A percentile compares a stretch with the other conserved stretches of the same genome.
Conservation (phyloP, 2,888 invertebrate genomes). For the Molorchus minor region DNA sequence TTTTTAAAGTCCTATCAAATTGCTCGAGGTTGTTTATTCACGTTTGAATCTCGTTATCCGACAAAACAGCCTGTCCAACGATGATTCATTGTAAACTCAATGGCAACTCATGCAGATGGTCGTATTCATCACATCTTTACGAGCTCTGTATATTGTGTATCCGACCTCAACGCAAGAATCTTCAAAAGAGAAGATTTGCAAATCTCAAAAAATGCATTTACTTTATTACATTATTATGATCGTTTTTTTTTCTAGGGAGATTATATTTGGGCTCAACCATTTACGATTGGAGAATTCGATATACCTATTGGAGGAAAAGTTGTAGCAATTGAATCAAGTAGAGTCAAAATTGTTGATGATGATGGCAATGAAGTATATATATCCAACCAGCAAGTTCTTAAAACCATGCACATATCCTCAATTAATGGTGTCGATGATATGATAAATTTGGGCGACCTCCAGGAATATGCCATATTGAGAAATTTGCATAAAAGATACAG, state of each 20-base stretch:
- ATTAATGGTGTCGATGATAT: conserved; percentile 90
- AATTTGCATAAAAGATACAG: conserved; percentile 91
- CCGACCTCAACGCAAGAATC: no score
- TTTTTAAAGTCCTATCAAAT: no score
- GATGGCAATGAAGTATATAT: conserved; percentile 78
- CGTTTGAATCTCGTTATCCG: no score
- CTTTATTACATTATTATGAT: no score
- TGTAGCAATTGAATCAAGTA: conserved; percentile 77
- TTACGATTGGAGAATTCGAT: conserved; percentile 77
- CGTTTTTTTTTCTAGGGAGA: conserved; percentile 72
- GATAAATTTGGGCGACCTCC: conserved; percentile 93
- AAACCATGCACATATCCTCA: conserved; percentile 82
- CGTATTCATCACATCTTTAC: no score
- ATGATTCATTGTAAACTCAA: no score
- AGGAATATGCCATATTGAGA: conserved; percentile 91
- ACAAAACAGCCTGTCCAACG: no score
- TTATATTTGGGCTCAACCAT: conserved; percentile 88
- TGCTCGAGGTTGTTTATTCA: no score
- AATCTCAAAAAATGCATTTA: no score
- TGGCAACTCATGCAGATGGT: no score
- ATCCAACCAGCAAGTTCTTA: conserved; percentile 69
- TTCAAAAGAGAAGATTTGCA: no score
- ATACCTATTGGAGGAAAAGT: conserved; percentile 88
- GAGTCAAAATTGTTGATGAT: conserved; percentile 83
- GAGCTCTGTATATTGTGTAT: no score